Percentiles rank a stretch among this genome's conserved stretches.
Conservation (phyloP, 2,888 invertebrate species). For the Horisme vitalbata region DNA sequence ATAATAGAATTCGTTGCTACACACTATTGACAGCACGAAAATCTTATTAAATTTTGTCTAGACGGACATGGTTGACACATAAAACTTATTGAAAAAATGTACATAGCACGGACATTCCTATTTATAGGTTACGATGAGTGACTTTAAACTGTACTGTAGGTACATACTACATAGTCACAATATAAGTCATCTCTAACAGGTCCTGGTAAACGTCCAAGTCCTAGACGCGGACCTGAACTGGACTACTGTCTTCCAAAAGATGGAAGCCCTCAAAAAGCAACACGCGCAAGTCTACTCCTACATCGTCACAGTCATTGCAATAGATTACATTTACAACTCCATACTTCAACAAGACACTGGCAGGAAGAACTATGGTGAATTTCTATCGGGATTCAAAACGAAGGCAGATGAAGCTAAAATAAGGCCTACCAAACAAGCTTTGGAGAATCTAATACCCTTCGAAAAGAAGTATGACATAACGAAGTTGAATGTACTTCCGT, state of each 20-base stretch:
- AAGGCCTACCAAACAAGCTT: conserved; percentile 32
- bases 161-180: too few species aligned
- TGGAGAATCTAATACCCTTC: conserved; percentile 44
- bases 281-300: conserved; percentile 62
- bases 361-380: conserved; percentile 29
- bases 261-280: conserved; percentile 55
- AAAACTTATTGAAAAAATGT: too few species aligned
- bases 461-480: conserved; percentile 57
- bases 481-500: conserved; percentile 59
- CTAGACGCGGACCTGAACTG: conserved; percentile 52
- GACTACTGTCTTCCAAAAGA: conserved; percentile 53
- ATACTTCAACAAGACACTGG: conserved; percentile 49
- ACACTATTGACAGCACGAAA: too few species aligned
- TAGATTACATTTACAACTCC: conserved; percentile 66
- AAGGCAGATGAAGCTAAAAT: conserved; percentile 37
- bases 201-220: conserved; percentile 67
- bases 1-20: too few species aligned
- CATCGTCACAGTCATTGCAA: conserved; percentile 58
- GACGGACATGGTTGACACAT: too few species aligned
- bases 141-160: too few species aligned
- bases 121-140: too few species aligned
- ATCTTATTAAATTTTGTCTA: too few species aligned
- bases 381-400: conserved; percentile 37
- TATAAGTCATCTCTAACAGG: conserved; percentile 47
- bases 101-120: too few species aligned